Percentiles rank a stretch among this genome's conserved stretches.
Evolutionary conservation across 1,140 invertebrate species (phyloP).

Genomic region (Stegodyphus dumicola): DNA sequence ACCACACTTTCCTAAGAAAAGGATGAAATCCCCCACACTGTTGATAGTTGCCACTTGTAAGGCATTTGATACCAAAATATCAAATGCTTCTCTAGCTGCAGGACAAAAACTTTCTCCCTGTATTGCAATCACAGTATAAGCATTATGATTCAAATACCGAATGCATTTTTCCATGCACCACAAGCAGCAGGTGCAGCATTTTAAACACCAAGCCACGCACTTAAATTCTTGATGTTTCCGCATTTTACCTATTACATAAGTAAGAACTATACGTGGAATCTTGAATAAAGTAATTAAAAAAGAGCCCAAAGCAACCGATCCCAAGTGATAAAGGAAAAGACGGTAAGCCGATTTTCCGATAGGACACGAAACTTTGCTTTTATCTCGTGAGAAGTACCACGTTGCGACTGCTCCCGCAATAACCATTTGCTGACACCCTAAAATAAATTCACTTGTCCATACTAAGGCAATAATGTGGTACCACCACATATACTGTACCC

Average conservation of each 20-base stretch:
- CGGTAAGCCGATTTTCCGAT: constrained; percentile 73
- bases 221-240: constrained; percentile 45
- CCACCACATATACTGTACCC: constrained; percentile 70
- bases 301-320: constrained; percentile 81
- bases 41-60: constrained; percentile 92
- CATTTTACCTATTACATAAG: constrained; percentile 62
- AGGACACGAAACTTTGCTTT: constrained; percentile 73
- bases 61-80: constrained; percentile 83
- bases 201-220: constrained; percentile 65
- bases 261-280: constrained; percentile 74
- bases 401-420: constrained; percentile 79
- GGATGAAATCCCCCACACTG: constrained; percentile 92
- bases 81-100: constrained; percentile 79
- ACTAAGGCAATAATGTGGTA: constrained; percentile 76
- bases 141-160: constrained; percentile 80
- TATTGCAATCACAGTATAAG: constrained; percentile 84
- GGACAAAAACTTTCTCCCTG: constrained; percentile 78
- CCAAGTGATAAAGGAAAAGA: constrained; percentile 78
- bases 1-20: constrained; percentile 90
- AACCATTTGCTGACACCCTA: constrained; percentile 82
- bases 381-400: constrained; percentile 83
- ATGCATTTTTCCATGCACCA: constrained; percentile 80
- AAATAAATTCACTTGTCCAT: constrained; percentile 79
- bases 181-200: constrained; percentile 79
- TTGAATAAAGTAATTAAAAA: constrained; percentile 80